Conservation (phyloP, 1,140 invertebrate genomes). For the Danaus melanippus region DNA sequence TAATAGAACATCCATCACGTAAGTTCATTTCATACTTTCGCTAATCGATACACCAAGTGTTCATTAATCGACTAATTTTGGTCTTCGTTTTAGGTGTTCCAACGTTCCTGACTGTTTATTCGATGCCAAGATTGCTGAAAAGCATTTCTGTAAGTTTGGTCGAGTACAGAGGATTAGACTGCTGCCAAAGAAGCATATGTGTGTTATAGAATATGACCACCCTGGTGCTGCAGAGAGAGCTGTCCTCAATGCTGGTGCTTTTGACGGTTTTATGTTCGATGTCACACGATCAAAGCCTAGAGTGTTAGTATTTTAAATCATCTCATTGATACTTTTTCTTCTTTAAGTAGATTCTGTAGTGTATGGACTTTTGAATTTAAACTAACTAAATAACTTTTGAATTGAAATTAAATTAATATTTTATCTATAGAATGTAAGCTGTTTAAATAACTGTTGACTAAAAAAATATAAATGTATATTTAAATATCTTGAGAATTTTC, state of each 20-base stretch:
- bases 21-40: conserved; percentile 21
- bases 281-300: conserved; percentile 68
- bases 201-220: conserved; percentile 76
- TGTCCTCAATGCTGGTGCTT: conserved; percentile 73
- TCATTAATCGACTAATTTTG: neutral
- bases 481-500: no score
- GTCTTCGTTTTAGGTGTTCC: conserved; percentile 66
- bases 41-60: neutral
- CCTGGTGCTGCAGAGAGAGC: conserved; percentile 73
- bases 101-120: conserved; percentile 77
- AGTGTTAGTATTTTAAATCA: conserved; percentile 34
- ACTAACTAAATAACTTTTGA: no score
- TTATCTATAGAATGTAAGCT: neutral
- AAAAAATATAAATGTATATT: no score
- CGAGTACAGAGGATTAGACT: conserved; percentile 74
- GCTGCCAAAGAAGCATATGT: conserved; percentile 73
- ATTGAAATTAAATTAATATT: neutral
- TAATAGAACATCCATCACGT: conserved; percentile 54
- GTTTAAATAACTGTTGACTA: no score
- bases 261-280: conserved; percentile 75
- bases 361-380: no score
- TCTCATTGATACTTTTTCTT: no score
- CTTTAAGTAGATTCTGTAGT: no score
- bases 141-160: conserved; percentile 78
- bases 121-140: conserved; percentile 74